Evolutionary conservation across 2,113 vertebrate genomes (phyloP).

Genomic region (Hypomesus transpacificus): DNA sequence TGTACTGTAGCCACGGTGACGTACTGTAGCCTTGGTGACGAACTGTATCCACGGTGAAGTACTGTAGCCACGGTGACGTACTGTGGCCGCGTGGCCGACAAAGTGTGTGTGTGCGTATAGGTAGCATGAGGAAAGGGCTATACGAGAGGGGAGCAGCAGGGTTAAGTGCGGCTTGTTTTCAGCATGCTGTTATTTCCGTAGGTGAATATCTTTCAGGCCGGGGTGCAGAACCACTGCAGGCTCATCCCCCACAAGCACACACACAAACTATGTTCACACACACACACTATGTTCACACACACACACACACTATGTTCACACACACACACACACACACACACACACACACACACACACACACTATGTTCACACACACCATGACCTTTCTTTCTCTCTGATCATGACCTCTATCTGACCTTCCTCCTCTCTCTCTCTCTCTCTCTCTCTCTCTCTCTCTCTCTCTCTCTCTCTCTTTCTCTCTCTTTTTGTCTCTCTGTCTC

Average conservation of each 20-base stretch:
- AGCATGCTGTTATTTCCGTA: neutral
- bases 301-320: too few relatives aligned
- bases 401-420: neutral
- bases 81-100: neutral
- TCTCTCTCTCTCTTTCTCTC: neutral
- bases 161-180: neutral
- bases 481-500: neutral
- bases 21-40: too few relatives aligned
- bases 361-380: neutral
- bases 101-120: neutral
- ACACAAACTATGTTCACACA: too few relatives aligned
- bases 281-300: too few relatives aligned
- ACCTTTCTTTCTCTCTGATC: neutral
- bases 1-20: too few relatives aligned
- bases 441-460: neutral
- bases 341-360: too few relatives aligned
- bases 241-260: neutral
- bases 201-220: neutral
- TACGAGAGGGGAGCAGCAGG: constrained; percentile 7
- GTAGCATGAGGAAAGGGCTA: neutral
- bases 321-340: too few relatives aligned
- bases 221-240: neutral
- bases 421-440: neutral
- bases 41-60: too few relatives aligned
- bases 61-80: too few relatives aligned